Percentiles rank a stretch among this genome's conserved stretches.
These are phyloP conservation scores for Anorthoa munda DNA, from an alignment of 2,888 invertebrate genomes.

Conservation along the genomic window DNA sequence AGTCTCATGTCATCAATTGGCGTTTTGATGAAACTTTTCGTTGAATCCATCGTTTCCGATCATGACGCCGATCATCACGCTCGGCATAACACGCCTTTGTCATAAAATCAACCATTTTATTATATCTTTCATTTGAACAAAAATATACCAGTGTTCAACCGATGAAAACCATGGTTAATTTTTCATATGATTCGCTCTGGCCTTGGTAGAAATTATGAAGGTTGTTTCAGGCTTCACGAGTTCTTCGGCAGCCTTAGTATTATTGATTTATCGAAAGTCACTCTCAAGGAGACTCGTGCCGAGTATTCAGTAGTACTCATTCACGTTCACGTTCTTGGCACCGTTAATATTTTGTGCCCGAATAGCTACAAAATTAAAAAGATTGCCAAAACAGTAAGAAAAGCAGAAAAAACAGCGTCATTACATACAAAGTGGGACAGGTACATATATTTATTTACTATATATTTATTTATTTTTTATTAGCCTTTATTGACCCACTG, in stretches of 20 bases:
- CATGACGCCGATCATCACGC: neutral
- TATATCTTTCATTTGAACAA: neutral
- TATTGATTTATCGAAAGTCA: slow-evolving; percentile 57
- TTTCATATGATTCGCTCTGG: neutral
- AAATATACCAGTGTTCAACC: neutral
- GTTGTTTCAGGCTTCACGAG: slow-evolving; percentile 7
- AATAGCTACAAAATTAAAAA: neutral
- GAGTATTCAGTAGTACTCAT: slow-evolving; percentile 12
- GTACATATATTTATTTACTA: too few species aligned
- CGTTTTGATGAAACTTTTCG: neutral
- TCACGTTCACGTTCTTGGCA: neutral
- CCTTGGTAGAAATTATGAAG: slow-evolving; percentile 39
- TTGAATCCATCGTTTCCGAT: slow-evolving; percentile 3
- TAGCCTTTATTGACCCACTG: too few species aligned
- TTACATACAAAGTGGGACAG: neutral
- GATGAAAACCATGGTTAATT: slow-evolving; percentile 7
- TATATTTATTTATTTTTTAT: too few species aligned
- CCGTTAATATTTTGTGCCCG: neutral
- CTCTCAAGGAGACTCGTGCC: slow-evolving; percentile 4
- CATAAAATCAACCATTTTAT: neutral
- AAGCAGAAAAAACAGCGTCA: neutral
- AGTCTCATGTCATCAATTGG: neutral
- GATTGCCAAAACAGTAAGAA: neutral
- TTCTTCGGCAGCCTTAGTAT: slow-evolving; percentile 17
- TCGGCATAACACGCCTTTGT: neutral